Percentiles rank a stretch among this genome's conserved stretches.
Evolutionary conservation across 1,140 invertebrate species (phyloP).

Genomic region (Drosophila takahashii): DNA sequence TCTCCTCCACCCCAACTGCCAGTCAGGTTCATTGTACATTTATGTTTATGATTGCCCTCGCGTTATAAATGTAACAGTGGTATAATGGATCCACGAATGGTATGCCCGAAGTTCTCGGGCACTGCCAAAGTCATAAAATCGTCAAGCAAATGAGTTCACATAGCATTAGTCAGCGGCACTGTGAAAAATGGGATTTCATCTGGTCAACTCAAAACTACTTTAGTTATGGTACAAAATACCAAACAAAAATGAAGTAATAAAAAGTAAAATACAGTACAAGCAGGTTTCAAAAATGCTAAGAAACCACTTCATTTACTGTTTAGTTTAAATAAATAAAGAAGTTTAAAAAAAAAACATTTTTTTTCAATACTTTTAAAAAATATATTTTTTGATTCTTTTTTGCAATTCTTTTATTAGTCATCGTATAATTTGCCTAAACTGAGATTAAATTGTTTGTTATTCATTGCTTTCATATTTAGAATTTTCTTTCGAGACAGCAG

Average conservation of each 20-base stretch:
- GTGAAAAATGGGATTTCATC: neutral
- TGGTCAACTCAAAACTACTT: neutral
- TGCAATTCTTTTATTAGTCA: neutral
- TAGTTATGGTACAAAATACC: neutral
- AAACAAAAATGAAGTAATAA: too few relatives aligned
- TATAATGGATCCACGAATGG: slow-evolving; percentile 31
- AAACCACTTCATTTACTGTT: too few relatives aligned
- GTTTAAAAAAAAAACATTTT: too few relatives aligned
- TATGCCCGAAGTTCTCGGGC: slow-evolving; percentile 46
- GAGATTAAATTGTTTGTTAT: neutral
- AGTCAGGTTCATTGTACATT: slow-evolving; percentile 50
- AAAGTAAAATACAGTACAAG: too few relatives aligned
- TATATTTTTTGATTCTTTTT: neutral
- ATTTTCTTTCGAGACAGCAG: neutral
- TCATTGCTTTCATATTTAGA: neutral
- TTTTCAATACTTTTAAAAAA: too few relatives aligned
- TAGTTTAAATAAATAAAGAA: too few relatives aligned
- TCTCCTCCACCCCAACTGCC: neutral
- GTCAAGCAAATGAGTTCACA: slow-evolving; percentile 30
- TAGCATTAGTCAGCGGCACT: slow-evolving; percentile 8
- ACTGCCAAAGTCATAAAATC: slow-evolving; percentile 61
- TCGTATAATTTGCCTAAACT: neutral
- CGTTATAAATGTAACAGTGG: slow-evolving; percentile 37
- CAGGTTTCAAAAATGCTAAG: too few relatives aligned
- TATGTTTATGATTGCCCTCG: slow-evolving; percentile 65